Conservation (phyloP, 2,797 vertebrate genomes). For the Eupleurogrammus muticus region DNA sequence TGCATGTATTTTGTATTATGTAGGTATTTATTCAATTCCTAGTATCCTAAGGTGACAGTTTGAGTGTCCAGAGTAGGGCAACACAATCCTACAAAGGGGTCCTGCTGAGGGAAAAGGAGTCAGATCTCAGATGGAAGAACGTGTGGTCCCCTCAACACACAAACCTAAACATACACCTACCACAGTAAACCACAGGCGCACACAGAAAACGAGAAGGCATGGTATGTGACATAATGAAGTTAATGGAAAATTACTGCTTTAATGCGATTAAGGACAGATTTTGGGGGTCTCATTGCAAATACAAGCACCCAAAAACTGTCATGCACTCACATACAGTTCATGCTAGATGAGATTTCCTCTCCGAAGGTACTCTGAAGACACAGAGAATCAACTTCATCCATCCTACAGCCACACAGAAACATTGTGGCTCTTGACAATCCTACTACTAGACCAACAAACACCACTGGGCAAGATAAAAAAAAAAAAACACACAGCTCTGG, state of each 20-base stretch:
- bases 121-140: conserved; percentile 52
- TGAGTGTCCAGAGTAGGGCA: conserved; percentile 22
- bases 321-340: background rate
- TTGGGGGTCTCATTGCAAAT: background rate
- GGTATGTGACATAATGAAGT: conserved; percentile 43
- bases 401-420: conserved; percentile 46
- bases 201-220: conserved; percentile 11
- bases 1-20: conserved; percentile 6
- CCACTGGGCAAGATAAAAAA: conserved; percentile 50
- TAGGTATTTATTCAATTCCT: conserved; percentile 41
- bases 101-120: conserved; percentile 35
- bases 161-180: background rate
- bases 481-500: conserved; percentile 49
- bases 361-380: conserved; percentile 22
- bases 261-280: conserved; percentile 32
- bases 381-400: conserved; percentile 43
- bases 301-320: background rate
- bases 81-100: conserved; percentile 27
- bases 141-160: conserved; percentile 46
- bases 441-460: conserved; percentile 44
- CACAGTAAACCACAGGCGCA: conserved; percentile 29
- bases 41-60: conserved; percentile 34
- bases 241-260: conserved; percentile 36
- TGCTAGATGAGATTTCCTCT: background rate
- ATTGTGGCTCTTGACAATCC: conserved; percentile 39